Conservation (phyloP, 2,797 vertebrate genomes). For the Rhinogobio ventralis region DNA sequence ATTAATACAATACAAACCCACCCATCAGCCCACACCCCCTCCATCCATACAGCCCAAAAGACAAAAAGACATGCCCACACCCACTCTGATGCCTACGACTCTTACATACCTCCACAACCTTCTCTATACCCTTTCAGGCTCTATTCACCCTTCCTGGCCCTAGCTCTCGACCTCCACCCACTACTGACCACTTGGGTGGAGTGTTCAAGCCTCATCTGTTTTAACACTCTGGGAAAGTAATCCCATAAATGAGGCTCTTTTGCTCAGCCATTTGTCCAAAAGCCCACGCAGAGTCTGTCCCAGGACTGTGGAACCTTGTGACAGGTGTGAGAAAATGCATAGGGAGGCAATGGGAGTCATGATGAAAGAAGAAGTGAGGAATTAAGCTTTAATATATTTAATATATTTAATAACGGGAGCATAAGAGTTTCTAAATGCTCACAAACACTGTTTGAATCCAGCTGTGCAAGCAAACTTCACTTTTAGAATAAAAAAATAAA, state of each 20-base stretch:
- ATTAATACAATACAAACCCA: conserved; percentile 39
- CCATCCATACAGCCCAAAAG: conserved; percentile 7
- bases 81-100: conserved; percentile 38
- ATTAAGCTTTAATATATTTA: no score
- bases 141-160: conserved; percentile 36
- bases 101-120: conserved; percentile 1
- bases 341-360: neutral
- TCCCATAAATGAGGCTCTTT: conserved; percentile 72
- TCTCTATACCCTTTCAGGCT: conserved; percentile 7
- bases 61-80: conserved; percentile 40
- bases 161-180: conserved; percentile 56
- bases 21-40: conserved; percentile 35
- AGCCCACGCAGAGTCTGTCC: conserved; percentile 35
- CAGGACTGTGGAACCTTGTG: neutral
- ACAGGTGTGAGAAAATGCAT: conserved; percentile 31
- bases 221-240: conserved; percentile 62
- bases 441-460: conserved; percentile 32
- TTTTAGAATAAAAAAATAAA: neutral
- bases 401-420: neutral
- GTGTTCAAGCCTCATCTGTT: conserved; percentile 65
- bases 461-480: conserved; percentile 32
- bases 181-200: conserved; percentile 56
- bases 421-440: neutral
- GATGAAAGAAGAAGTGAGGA: conserved; percentile 33
- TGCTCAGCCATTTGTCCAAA: conserved; percentile 62